Evolutionary conservation across 2,888 invertebrate genomes (phyloP), one percentile per base, ranked within the genome.

Genomic region (Rotaria macrura): DNA sequence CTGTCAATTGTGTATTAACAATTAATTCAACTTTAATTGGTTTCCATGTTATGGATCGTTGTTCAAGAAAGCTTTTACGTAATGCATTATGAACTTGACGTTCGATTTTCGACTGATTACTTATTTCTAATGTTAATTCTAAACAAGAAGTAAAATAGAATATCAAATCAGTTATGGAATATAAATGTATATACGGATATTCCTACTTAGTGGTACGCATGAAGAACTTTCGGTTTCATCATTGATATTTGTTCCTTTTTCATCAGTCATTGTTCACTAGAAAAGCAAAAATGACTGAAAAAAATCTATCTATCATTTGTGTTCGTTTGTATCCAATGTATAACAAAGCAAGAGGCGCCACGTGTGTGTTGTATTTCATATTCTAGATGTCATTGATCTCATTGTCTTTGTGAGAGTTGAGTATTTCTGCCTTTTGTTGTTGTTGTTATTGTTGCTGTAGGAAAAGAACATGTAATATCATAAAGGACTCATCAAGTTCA

Each of bases 11-110:
- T 47, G 83, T 85, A 57, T 85, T 85, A 65, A 85, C 85, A 49
- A 85, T 25, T 25, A 85, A 49, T 65, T 85, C 85, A 49, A 79
- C 83, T 85, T 85, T 85, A 49, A 85, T 57, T 6, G 85, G 85
- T 49, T 84, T 83, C 85, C 85, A 85, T 25, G 83, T 85, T 34
- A 85, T 65, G 25, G 83, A 72, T 84, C 83, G 83, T 85, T 85
- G 83, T 57, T 54, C 54, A 49, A 85, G 83, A 85, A 84, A 85
- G n/a, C n/a, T 40, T 43, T 40, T 40, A 25, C 43, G 79, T 40
- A 79, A 10, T 2, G 43, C 5, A 43, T 79, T 43, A n/a, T 43
- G 20, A 43, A 79, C 12, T n/a, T 43, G 40, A 25, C 43, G 79
- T 43, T 79, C 79, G 14, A 79, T 79, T 4, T 38, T 23, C 1